Percentiles rank a stretch among this genome's conserved stretches.
Evolutionary conservation across 2,113 vertebrate genomes (phyloP).

Genomic region (Alethe diademata): DNA sequence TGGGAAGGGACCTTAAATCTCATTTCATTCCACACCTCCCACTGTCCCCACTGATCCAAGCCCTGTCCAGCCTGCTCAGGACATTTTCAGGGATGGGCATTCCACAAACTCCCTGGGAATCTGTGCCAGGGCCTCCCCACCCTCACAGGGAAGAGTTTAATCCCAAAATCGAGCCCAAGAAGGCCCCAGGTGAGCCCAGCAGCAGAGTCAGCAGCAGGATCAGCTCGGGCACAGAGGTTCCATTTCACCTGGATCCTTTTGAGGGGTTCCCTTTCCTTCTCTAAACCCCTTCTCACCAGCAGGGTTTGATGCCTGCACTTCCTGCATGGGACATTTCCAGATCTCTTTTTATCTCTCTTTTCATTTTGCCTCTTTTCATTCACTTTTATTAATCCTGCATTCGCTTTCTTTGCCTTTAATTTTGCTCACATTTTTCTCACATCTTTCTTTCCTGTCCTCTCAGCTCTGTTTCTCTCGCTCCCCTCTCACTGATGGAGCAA

Average conservation of each 20-base stretch:
- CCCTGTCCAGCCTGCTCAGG: rapidly evolving
- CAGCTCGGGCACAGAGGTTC: neutral
- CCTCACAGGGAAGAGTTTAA: neutral
- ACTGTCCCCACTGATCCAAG: rapidly evolving
- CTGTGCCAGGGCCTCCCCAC: neutral
- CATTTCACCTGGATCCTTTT: rapidly evolving
- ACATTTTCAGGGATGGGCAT: neutral
- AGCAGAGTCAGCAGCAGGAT: neutral
- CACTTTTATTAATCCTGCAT: neutral
- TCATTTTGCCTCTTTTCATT: neutral
- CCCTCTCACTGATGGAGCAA: neutral
- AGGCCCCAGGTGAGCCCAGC: neutral
- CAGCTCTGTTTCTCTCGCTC: neutral
- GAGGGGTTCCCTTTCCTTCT: neutral
- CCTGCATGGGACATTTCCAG: neutral
- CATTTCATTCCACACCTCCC: neutral
- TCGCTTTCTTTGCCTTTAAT: neutral
- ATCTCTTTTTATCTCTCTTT: neutral
- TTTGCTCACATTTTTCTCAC: neutral
- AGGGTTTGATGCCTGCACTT: neutral
- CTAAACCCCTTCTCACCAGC: neutral
- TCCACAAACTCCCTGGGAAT: neutral
- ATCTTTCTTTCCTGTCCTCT: neutral
- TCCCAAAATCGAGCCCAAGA: neutral
- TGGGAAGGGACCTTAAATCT: neutral